These are phyloP conservation scores for Drosophila tristis DNA, from an alignment of 1,140 invertebrate genomes.

Conservation along the genomic window DNA sequence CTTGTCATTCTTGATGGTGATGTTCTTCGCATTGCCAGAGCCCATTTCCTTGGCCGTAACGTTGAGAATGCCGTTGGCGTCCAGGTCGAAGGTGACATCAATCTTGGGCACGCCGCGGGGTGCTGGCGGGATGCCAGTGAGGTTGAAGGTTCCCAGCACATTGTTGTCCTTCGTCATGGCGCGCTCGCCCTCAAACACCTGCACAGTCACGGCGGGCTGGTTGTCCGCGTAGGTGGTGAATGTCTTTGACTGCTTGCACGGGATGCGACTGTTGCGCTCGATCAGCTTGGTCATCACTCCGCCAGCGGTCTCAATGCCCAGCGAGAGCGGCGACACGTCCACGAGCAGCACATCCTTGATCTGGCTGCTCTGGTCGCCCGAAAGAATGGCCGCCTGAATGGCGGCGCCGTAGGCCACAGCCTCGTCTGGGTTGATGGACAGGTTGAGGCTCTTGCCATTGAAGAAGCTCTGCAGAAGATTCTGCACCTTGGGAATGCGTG, in stretches of 20 bases:
- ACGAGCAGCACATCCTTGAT: slow-evolving; percentile 85
- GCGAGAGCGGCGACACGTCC: slow-evolving; percentile 86
- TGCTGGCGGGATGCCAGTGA: slow-evolving; percentile 92
- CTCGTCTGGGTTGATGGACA: slow-evolving; percentile 92
- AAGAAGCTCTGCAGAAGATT: slow-evolving; percentile 87
- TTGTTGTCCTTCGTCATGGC: slow-evolving; percentile 91
- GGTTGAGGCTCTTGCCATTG: slow-evolving; percentile 87
- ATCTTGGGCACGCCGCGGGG: slow-evolving; percentile 92
- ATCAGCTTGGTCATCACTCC: slow-evolving; percentile 88
- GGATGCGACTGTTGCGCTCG: slow-evolving; percentile 87
- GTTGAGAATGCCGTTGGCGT: slow-evolving; percentile 87
- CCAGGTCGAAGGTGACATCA: slow-evolving; percentile 87
- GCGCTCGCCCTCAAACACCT: slow-evolving; percentile 89
- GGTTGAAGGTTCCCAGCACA: slow-evolving; percentile 90
- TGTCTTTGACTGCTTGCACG: slow-evolving; percentile 87
- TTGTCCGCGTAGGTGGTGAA: slow-evolving; percentile 89
- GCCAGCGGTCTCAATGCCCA: slow-evolving; percentile 87
- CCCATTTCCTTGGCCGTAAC: slow-evolving; percentile 87
- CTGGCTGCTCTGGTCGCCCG: slow-evolving; percentile 86
- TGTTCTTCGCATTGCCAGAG: slow-evolving; percentile 87
- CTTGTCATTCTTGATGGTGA: slow-evolving; percentile 94
- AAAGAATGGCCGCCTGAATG: slow-evolving; percentile 90
- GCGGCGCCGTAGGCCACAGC: slow-evolving; percentile 89
- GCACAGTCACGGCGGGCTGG: slow-evolving; percentile 88
- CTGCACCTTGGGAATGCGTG: slow-evolving; percentile 88